Conservation (phyloP, 2,888 invertebrate species). For the Trichopoda pennipes region DNA sequence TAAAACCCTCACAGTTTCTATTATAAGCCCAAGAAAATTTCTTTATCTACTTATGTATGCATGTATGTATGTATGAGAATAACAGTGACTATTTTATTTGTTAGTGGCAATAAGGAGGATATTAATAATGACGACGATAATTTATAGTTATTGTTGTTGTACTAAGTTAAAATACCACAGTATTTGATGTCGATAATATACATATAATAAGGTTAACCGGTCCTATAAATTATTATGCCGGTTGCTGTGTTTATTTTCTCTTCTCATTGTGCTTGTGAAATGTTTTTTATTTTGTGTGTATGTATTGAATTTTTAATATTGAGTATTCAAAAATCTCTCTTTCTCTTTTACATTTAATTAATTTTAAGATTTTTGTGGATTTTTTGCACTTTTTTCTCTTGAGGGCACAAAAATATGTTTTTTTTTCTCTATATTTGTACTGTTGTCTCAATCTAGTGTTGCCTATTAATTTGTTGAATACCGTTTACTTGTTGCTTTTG, state of each 20-base stretch:
- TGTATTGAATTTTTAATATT: constrained; percentile 9
- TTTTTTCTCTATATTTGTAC: not conserved
- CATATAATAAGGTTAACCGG: constrained; percentile 15
- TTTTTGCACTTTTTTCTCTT: constrained; percentile 34
- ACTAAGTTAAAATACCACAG: constrained; percentile 21
- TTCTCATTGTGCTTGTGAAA: not conserved
- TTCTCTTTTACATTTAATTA: constrained; percentile 5
- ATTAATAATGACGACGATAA: constrained; percentile 3
- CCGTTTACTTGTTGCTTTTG: constrained; percentile 30
- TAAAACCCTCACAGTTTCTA: constrained; percentile 50
- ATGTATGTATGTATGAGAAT: no score
- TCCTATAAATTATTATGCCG: constrained; percentile 58
- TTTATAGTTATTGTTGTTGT: not conserved
- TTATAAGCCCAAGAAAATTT: constrained; percentile 17
- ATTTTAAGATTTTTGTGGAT: not conserved
- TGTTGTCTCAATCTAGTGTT: constrained; percentile 21
- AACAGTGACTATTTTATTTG: no score
- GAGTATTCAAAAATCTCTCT: constrained; percentile 16
- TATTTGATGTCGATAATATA: not conserved
- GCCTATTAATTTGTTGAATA: constrained; percentile 28
- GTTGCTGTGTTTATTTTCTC: constrained; percentile 39
- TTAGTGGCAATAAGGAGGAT: no score
- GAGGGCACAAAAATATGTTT: constrained; percentile 19
- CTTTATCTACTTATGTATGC: constrained; percentile 1
- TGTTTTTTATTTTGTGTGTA: not conserved